phyloP scores from a whole-genome alignment of 2,113 vertebrate genomes.

The Lynx canadensis region DNA sequence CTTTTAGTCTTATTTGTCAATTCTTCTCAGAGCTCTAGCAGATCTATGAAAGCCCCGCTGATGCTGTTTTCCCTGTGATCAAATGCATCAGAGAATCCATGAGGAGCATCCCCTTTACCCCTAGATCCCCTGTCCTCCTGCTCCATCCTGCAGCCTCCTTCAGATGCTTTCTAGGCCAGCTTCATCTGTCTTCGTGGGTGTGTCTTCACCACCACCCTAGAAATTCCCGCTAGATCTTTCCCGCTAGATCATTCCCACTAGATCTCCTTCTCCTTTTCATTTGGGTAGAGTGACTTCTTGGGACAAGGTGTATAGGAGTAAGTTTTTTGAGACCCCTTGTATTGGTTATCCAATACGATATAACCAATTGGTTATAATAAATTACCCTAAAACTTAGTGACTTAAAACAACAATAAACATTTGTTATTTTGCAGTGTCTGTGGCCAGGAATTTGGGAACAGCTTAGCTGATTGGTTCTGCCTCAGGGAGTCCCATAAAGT shows the following conservation, averaged over 20 bases:
- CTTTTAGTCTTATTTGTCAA: slow-evolving; percentile 15
- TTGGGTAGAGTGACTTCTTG: background rate
- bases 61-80: background rate
- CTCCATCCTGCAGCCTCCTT: background rate
- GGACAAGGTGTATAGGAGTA: background rate
- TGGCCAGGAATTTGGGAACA: background rate
- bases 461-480: background rate
- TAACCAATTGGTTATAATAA: background rate
- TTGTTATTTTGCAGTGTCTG: background rate
- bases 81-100: background rate
- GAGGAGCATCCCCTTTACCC: background rate
- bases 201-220: background rate
- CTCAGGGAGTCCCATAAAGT: background rate
- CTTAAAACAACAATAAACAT: background rate
- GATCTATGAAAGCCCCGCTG: background rate
- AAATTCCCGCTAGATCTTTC: background rate
- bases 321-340: background rate
- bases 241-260: background rate
- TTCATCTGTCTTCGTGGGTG: background rate
- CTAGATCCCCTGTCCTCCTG: background rate
- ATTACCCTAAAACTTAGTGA: slow-evolving; percentile 6
- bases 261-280: background rate
- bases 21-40: background rate
- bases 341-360: background rate
- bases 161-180: background rate